Base-by-base conservation (phyloP, 2,888 invertebrate species). In the Hirtodrosophila histrioides region DNA sequence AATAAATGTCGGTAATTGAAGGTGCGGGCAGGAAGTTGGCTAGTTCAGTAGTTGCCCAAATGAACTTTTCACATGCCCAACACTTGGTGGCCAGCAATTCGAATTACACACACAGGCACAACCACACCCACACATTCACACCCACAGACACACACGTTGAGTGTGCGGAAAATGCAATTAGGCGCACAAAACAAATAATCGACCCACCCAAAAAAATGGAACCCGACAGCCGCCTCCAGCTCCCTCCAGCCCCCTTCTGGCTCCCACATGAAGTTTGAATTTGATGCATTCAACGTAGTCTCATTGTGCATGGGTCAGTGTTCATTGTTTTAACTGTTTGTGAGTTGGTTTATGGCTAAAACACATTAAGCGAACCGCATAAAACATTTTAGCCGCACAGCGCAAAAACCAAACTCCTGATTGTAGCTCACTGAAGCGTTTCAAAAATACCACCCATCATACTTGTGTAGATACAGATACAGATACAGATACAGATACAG, bases 291-390 rank as follows among this genome's bases (percentile, higher is more conserved):
- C 36, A 31, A 35, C 31, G 41, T 46, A 61, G 57, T 64, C 51
- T 41, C 49, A 56, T 49, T 37, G 41, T 40, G 50, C 54, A 43
- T 49, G 63, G 73, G 68, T 56, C 61, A 49, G 11, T 39, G 50
- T 36, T 57, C 49, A 56, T 54, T 55, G 61, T 64, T 82, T 75
- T 69, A 48, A 66, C 66, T 62, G 77, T 63, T 69, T 40, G 24
- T 57, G 58, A 63, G 75, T 79, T 80, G 80, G 79, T 84, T 84
- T 85, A 87, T 83, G 85, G 76, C 81, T 67, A 86, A 85, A 85
- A 85, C 81, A 78, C 85, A 85, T 87, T 87, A 85, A 83, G 87
- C 80, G 87, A 79, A 84, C 86, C 86, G 82, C 86, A 84, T 75
- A 83, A 73, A 86, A 86, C 85, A 86, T 84, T 86, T 84, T 61